phyloP scores from a whole-genome alignment of 2,888 invertebrate species.

The Coleophora deauratella region DNA sequence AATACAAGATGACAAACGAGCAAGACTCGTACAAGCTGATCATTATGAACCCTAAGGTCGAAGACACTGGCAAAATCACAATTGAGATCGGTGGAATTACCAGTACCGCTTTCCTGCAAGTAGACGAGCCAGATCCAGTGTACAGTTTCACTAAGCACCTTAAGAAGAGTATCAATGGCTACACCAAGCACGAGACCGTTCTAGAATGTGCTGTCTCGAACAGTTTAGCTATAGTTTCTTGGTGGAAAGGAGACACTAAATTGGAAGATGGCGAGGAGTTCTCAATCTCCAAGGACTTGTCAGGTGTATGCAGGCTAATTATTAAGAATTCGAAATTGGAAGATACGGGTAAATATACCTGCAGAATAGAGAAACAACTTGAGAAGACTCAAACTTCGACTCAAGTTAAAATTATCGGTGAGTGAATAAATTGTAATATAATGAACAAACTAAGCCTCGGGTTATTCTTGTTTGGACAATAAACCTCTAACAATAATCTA shows the following conservation, averaged over 20 bases:
- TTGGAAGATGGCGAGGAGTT: slow-evolving; percentile 88
- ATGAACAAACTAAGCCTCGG: background rate
- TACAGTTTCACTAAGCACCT: slow-evolving; percentile 94
- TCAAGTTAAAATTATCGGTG: slow-evolving; percentile 84
- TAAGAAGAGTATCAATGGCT: slow-evolving; percentile 91
- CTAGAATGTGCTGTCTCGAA: slow-evolving; percentile 96
- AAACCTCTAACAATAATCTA: background rate
- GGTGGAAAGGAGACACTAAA: slow-evolving; percentile 89
- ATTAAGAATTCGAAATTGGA: slow-evolving; percentile 88
- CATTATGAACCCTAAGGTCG: slow-evolving; percentile 92
- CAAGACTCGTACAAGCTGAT: slow-evolving; percentile 93
- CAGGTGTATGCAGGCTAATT: slow-evolving; percentile 90
- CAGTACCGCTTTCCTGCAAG: slow-evolving; percentile 93
- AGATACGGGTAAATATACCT: slow-evolving; percentile 92
- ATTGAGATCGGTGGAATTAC: slow-evolving; percentile 94
- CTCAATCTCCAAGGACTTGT: slow-evolving; percentile 93
- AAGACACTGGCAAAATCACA: slow-evolving; percentile 97
- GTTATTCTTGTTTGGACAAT: background rate
- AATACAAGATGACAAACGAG: slow-evolving; percentile 96
- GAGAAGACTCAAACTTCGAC: slow-evolving; percentile 85
- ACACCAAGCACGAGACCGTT: slow-evolving; percentile 89
- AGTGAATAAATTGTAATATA: slow-evolving; percentile 35
- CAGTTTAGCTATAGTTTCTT: slow-evolving; percentile 94
- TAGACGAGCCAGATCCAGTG: slow-evolving; percentile 96
- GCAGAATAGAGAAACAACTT: slow-evolving; percentile 90